Evolutionary conservation across 92 coral and sea anemone genomes (phyloP), one percentile per base, ranked within the genome.

Genomic region (Hydrozoanthus gracilis): DNA sequence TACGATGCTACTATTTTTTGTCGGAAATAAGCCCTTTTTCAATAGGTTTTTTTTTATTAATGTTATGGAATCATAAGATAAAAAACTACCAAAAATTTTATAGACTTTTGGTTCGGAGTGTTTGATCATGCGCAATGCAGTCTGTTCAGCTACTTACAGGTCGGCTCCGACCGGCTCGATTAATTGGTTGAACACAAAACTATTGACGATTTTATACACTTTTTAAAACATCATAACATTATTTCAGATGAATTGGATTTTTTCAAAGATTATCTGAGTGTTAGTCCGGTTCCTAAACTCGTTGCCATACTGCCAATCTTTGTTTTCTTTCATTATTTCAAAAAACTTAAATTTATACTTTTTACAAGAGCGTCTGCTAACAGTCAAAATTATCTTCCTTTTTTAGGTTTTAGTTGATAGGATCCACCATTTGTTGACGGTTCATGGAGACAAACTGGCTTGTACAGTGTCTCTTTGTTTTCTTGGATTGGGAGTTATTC

Each of bases 71-170:
- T 27, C 39, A 27, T 27, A 0, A 27, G 39, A 27, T 27, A 2
- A 27, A 27, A 27, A 27, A 27, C 39, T 27, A 27, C 39, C 39
- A 27, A 27, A 27, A 27, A 27, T 27, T 27, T 27, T 27, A 27
- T 64, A 15, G n/a, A n/a, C 3, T 5, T 6, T 12, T 66, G 27
- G 3, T 66, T 1, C 17, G 44, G 35, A 44, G 27, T 66, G 71
- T 44, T 13, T 17, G 71, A 17, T 18, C 71, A 66, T 66, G 71
- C 71, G 71, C 71, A 66, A 66, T 66, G 44, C 71, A 66, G 35
- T 66, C 39, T 3, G 17, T 3, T 35, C 6, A n/a, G 67, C 15
- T 6, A 64, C 44, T 66, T 58, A 20, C 71, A 17, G 4, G 39
- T 27, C 39, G 1, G 39, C 39, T 27, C 39, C 39, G 39, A 2